phyloP scores from a whole-genome alignment of 2,888 invertebrate genomes.

The Melipona beecheii region DNA sequence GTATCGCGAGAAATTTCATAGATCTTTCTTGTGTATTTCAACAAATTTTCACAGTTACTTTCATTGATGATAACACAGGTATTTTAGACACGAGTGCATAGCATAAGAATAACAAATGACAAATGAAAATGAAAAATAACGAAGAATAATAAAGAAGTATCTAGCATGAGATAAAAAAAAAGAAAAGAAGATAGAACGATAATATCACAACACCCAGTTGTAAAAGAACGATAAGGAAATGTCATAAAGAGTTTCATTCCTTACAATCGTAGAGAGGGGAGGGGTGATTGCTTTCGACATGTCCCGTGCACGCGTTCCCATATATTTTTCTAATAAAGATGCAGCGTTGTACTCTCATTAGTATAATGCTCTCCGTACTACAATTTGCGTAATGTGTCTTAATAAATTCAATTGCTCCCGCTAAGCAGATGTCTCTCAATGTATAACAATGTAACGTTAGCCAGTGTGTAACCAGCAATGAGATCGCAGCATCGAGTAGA shows the following conservation, averaged over 20 bases:
- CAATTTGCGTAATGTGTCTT: constrained; percentile 58
- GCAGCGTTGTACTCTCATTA: constrained; percentile 50
- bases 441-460: constrained; percentile 30
- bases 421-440: constrained; percentile 45
- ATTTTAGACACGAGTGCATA: neutral
- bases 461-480: constrained; percentile 21
- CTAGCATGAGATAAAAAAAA: neutral
- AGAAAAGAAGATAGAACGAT: neutral
- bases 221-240: neutral
- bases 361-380: constrained; percentile 46
- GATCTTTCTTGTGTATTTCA: neutral
- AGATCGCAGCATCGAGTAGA: constrained; percentile 35
- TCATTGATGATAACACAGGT: neutral
- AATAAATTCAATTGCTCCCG: constrained; percentile 55
- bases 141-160: neutral
- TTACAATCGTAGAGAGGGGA: neutral
- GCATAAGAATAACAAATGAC: neutral
- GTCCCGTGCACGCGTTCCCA: constrained; percentile 7
- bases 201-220: neutral
- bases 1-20: neutral
- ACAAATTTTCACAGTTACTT: neutral
- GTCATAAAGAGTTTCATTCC: neutral
- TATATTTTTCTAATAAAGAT: constrained; percentile 51
- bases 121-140: neutral
- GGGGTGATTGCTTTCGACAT: neutral